Evolutionary conservation across 2,113 vertebrate species (phyloP).

Genomic region (Platichthys stellatus): DNA sequence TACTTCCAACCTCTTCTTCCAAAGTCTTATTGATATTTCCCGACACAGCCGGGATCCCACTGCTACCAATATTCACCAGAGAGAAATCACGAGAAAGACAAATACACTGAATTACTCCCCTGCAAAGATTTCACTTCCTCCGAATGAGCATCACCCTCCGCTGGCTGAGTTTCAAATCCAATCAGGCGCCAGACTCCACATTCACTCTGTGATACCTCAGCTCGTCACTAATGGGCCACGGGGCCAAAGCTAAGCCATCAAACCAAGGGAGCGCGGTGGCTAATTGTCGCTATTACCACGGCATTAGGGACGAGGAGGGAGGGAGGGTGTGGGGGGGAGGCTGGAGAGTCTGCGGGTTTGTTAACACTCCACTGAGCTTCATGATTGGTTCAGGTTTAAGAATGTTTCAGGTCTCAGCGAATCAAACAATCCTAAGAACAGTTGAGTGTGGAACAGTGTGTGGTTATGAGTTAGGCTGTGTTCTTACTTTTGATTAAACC

Average conservation of each 20-base stretch:
- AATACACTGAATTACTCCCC: background rate
- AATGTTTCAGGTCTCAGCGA: too few relatives aligned
- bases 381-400: background rate
- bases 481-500: background rate
- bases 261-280: constrained; percentile 41
- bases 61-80: background rate
- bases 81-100: constrained; percentile 10
- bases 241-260: constrained; percentile 40
- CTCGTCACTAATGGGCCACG: constrained; percentile 45
- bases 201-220: constrained; percentile 39
- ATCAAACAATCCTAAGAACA: too few relatives aligned
- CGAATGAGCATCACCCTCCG: background rate
- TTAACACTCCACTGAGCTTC: constrained; percentile 51
- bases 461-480: background rate
- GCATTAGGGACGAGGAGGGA: constrained; percentile 33
- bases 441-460: background rate
- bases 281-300: constrained; percentile 68
- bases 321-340: background rate
- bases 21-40: too few relatives aligned
- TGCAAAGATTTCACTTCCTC: constrained; percentile 15
- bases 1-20: too few relatives aligned
- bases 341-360: constrained; percentile 25
- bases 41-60: too few relatives aligned
- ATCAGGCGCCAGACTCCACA: constrained; percentile 38
- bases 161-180: constrained; percentile 37